A percentile compares a stretch with the other conserved stretches of the same genome.
Evolutionary conservation across 2,888 invertebrate species (phyloP).

Genomic region (Phortica magna): DNA sequence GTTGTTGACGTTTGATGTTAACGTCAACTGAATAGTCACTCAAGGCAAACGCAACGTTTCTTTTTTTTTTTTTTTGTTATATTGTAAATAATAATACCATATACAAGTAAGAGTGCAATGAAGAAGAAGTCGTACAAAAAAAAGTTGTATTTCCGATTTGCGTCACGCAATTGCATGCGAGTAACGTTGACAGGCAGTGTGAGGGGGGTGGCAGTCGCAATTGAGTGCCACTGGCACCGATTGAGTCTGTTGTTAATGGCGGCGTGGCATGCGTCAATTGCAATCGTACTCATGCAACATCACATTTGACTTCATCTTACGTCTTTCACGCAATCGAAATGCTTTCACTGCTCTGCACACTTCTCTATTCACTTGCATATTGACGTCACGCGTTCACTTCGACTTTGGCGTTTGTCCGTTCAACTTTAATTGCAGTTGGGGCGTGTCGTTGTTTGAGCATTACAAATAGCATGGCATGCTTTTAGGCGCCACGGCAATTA

Average conservation of each 20-base stretch:
- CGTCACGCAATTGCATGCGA: background rate
- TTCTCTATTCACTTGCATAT: too few species aligned
- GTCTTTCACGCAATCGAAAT: background rate
- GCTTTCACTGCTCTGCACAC: too few species aligned
- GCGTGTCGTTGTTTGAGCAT: background rate
- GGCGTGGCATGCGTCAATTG: slow-evolving; percentile 9
- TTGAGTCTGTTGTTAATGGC: background rate
- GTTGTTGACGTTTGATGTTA: too few species aligned
- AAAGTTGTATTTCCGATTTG: slow-evolving; percentile 20
- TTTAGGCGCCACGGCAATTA: slow-evolving; percentile 5
- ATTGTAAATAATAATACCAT: slow-evolving; percentile 32
- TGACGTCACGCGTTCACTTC: background rate
- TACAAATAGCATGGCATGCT: slow-evolving; percentile 21
- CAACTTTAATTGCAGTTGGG: background rate
- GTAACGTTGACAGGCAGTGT: background rate
- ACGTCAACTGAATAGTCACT: too few species aligned
- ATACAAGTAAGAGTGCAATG: background rate
- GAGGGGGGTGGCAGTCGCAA: background rate
- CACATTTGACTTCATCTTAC: background rate
- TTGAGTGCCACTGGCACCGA: background rate
- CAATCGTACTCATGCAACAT: background rate
- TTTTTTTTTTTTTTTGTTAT: background rate
- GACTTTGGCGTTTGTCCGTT: background rate
- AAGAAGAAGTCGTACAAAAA: background rate
- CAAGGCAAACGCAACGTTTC: background rate